Evolutionary conservation across 2,113 vertebrate species (phyloP).

Genomic region (Poeciliopsis turrubarensis): DNA sequence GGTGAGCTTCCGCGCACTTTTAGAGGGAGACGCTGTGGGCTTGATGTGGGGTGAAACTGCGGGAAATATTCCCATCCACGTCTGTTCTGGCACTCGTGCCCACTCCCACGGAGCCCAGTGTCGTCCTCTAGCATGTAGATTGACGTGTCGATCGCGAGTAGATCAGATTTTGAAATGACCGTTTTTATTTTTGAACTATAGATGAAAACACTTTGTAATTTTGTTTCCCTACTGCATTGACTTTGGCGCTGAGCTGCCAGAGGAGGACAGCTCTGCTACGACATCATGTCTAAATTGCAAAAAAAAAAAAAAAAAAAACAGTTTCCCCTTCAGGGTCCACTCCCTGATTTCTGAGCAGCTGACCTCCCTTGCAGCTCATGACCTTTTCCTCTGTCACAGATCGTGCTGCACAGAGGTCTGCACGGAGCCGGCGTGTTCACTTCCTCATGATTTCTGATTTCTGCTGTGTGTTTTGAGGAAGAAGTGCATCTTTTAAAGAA

Average conservation of each 20-base stretch:
- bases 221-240: constrained; percentile 77
- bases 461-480: background rate
- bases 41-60: background rate
- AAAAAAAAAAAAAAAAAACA: constrained; percentile 16
- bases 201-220: constrained; percentile 82
- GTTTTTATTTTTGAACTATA: constrained; percentile 77
- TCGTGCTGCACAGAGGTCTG: constrained; percentile 28
- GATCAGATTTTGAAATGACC: constrained; percentile 70
- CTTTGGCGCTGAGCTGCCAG: constrained; percentile 57
- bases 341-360: constrained; percentile 43
- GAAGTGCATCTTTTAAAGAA: too few species aligned
- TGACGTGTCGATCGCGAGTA: constrained; percentile 67
- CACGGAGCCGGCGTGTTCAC: constrained; percentile 8
- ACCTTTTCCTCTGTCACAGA: constrained; percentile 14
- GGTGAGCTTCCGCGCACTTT: constrained; percentile 65
- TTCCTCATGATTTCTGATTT: background rate
- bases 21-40: constrained; percentile 37
- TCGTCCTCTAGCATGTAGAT: constrained; percentile 46
- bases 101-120: constrained; percentile 25
- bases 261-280: constrained; percentile 19
- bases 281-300: background rate
- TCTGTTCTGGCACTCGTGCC: background rate
- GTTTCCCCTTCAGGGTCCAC: constrained; percentile 33
- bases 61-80: background rate
- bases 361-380: constrained; percentile 46